Percentiles rank a stretch among this genome's conserved stretches.
Conservation (phyloP, 2,797 vertebrate genomes). For the Taeniopygia guttata region DNA sequence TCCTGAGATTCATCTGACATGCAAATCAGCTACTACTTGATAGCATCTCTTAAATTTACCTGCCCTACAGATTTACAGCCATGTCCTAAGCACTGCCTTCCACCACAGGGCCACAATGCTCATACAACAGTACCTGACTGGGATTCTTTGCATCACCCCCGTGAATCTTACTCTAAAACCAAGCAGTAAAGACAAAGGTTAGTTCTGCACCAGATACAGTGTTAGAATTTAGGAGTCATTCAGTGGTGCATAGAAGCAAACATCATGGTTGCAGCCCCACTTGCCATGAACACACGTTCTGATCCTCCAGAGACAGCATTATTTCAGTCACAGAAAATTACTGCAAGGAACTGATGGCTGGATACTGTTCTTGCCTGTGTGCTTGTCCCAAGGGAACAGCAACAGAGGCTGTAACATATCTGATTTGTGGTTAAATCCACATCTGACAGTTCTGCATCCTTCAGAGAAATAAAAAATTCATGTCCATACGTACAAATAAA, state of each 20-base stretch:
- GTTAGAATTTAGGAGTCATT: neutral
- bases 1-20: neutral
- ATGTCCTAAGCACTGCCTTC: neutral
- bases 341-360: neutral
- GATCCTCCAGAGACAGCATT: neutral
- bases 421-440: neutral
- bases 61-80: neutral
- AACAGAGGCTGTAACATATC: neutral
- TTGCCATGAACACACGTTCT: fast-evolving
- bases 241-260: neutral
- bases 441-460: neutral
- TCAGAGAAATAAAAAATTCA: neutral
- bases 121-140: neutral
- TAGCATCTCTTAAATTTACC: neutral
- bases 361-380: neutral
- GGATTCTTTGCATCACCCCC: neutral
- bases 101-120: neutral
- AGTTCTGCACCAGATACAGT: neutral
- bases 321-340: neutral
- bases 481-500: neutral
- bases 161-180: neutral
- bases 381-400: neutral
- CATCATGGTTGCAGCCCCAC: neutral
- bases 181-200: neutral
- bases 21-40: neutral